These are phyloP conservation scores for Pelvicachromis taeniatus DNA, from an alignment of 2,113 vertebrate genomes.

Conservation along the genomic window DNA sequence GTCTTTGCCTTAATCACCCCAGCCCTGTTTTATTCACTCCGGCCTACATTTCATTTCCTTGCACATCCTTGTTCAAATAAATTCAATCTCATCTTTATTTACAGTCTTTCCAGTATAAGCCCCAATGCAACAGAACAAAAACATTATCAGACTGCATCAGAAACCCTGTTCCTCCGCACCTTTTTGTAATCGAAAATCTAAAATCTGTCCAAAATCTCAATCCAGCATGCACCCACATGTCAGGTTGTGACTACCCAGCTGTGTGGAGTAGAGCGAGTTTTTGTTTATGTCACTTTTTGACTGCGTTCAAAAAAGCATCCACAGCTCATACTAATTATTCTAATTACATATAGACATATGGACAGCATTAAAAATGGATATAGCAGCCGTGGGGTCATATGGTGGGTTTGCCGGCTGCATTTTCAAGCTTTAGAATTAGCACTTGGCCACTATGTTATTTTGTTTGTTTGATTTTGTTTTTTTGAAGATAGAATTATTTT, in stretches of 20 bases:
- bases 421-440: background rate
- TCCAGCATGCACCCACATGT: background rate
- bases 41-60: background rate
- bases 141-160: background rate
- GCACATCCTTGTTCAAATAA: background rate
- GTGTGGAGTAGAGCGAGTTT: background rate
- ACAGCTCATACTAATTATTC: background rate
- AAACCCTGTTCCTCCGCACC: background rate
- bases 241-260: background rate
- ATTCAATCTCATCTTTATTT: background rate
- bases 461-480: background rate
- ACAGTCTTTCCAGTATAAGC: background rate
- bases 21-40: conserved; percentile 2
- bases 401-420: background rate
- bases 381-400: background rate
- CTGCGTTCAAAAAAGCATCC: background rate
- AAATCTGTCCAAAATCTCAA: background rate
- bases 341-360: background rate
- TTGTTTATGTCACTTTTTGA: background rate
- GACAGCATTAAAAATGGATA: background rate
- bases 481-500: background rate
- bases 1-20: conserved; percentile 17
- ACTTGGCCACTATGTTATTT: background rate
- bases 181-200: background rate
- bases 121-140: background rate